These are phyloP conservation scores for Hormiphora californensis DNA, from an alignment of 37 sponge, comb jelly and placozoan species.

Conservation along the genomic window DNA sequence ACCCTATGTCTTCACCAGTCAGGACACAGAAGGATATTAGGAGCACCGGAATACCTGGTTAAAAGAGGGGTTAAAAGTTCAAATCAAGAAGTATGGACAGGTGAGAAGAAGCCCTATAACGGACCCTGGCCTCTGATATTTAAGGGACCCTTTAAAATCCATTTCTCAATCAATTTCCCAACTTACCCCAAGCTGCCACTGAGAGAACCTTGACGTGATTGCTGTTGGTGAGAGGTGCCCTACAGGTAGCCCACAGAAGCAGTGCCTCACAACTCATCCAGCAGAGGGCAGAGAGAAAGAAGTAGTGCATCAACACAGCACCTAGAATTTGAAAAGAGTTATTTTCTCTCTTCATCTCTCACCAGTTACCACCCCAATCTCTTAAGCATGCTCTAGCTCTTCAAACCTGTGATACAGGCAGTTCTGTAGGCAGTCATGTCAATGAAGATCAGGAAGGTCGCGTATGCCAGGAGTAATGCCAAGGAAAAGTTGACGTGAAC, in stretches of 20 bases:
- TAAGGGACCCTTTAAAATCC: too few species aligned
- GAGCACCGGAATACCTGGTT: neutral
- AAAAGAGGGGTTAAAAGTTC: too few species aligned
- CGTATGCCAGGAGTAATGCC: neutral
- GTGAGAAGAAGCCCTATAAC: too few species aligned
- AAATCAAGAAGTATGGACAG: too few species aligned
- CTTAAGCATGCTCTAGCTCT: too few species aligned
- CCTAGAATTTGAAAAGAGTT: too few species aligned
- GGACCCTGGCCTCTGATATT: too few species aligned
- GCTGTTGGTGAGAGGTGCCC: neutral
- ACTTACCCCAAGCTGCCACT: neutral
- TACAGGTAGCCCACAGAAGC: neutral
- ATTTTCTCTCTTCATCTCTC: too few species aligned
- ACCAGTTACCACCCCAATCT: too few species aligned
- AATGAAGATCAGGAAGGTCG: neutral
- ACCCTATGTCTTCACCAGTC: neutral
- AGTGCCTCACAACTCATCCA: constrained; percentile 27
- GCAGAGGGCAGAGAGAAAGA: neutral
- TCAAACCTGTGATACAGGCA: neutral
- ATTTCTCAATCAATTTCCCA: neutral
- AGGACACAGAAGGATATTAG: neutral
- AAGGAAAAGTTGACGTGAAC: neutral
- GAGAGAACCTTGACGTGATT: neutral
- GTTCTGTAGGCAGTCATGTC: neutral
- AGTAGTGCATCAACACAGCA: neutral